These are phyloP conservation scores for Copidosoma aretas DNA, from an alignment of 2,888 invertebrate species.

Conservation along the genomic window DNA sequence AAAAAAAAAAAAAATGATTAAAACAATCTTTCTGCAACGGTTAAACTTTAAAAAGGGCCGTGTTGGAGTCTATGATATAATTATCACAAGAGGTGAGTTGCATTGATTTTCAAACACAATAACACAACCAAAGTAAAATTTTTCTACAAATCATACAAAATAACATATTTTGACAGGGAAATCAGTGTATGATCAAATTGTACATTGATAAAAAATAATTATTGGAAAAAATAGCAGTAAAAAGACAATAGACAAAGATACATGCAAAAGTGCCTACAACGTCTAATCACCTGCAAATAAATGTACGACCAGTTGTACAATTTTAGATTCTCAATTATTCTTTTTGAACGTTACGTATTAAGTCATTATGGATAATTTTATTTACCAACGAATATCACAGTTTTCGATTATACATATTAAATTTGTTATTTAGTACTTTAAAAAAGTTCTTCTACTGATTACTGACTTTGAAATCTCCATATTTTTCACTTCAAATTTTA, in stretches of 20 bases:
- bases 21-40: too few relatives aligned
- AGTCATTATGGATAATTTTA: not conserved
- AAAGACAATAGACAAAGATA: not conserved
- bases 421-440: too few relatives aligned
- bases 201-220: not conserved
- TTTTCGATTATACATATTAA: too few relatives aligned
- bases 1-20: too few relatives aligned
- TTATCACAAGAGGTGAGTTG: too few relatives aligned
- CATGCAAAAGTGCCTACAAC: slow-evolving; percentile 1
- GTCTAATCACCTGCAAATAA: not conserved
- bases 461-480: too few relatives aligned
- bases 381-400: not conserved
- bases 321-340: not conserved
- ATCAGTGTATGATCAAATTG: not conserved
- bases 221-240: not conserved
- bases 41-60: too few relatives aligned
- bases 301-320: not conserved
- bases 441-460: too few relatives aligned
- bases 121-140: too few relatives aligned
- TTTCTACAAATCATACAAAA: not conserved
- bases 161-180: not conserved
- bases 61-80: too few relatives aligned
- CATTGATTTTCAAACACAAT: too few relatives aligned
- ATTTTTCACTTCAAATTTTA: too few relatives aligned
- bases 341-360: not conserved